Conservation (phyloP, 2,113 vertebrate genomes). For the Ammodytes marinus region DNA sequence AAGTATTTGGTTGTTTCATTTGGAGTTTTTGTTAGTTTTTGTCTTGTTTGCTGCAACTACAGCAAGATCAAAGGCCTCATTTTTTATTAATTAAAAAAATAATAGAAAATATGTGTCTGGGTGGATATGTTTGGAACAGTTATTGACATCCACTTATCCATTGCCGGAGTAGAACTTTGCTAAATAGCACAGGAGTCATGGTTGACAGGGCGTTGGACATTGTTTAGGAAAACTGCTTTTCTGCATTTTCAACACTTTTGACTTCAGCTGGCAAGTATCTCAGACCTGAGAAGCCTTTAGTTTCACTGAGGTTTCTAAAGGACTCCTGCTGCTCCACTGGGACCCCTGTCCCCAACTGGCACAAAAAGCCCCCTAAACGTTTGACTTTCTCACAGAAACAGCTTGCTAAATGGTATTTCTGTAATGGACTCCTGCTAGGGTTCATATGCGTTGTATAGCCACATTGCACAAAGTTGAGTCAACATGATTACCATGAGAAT, state of each 20-base stretch:
- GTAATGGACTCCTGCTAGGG: conserved; percentile 89
- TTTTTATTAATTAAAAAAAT: not conserved
- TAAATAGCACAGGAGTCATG: conserved; percentile 72
- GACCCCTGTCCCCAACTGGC: conserved; percentile 74
- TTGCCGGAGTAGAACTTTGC: conserved; percentile 50
- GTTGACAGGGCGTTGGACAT: conserved; percentile 71
- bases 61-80: not conserved
- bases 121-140: not conserved
- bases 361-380: conserved; percentile 84
- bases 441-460: conserved; percentile 89
- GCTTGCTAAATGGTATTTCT: conserved; percentile 87
- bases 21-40: not conserved
- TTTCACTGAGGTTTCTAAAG: conserved; percentile 75
- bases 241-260: conserved; percentile 78
- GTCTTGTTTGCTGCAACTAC: not conserved
- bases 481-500: conserved; percentile 90
- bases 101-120: not conserved
- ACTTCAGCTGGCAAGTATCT: conserved; percentile 83
- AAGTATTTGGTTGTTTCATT: not conserved
- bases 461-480: conserved; percentile 87
- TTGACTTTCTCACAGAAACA: conserved; percentile 90
- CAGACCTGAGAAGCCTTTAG: conserved; percentile 79
- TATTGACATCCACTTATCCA: conserved; percentile 58
- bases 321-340: conserved; percentile 79
- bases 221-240: conserved; percentile 74